These are phyloP conservation scores for Eurystomus glaucurus DNA, from an alignment of 2,797 vertebrate species.

Conservation along the genomic window DNA sequence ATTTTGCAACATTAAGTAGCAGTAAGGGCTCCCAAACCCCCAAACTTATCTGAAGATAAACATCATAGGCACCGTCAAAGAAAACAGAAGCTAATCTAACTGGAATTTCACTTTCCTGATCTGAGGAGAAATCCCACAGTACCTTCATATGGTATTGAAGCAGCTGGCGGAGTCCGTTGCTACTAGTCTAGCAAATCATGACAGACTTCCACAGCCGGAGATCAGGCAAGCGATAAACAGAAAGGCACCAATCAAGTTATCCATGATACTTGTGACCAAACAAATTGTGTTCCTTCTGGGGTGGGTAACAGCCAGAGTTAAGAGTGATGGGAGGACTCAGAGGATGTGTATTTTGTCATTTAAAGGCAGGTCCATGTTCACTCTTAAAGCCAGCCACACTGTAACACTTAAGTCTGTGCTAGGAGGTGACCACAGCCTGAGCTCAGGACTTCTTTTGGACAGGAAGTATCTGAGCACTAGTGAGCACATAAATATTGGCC, in stretches of 20 bases:
- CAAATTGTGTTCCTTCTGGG: slow-evolving; percentile 12
- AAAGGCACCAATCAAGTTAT: slow-evolving; percentile 53
- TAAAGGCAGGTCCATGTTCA: neutral
- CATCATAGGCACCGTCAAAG: slow-evolving; percentile 64
- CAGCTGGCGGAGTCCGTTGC: neutral
- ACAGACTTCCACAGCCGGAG: slow-evolving; percentile 3
- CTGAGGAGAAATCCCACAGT: slow-evolving; percentile 32
- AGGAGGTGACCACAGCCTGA: neutral
- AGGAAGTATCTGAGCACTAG: neutral
- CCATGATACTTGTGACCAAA: neutral
- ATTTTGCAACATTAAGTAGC: slow-evolving; percentile 45
- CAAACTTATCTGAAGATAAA: slow-evolving; percentile 54
- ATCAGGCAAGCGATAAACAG: slow-evolving; percentile 49
- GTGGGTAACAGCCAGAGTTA: neutral
- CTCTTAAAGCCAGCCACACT: neutral
- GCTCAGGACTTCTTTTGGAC: neutral
- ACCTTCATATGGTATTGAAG: slow-evolving; percentile 19
- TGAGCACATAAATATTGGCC: neutral
- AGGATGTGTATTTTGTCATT: neutral
- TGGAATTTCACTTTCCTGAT: slow-evolving; percentile 45
- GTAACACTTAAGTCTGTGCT: neutral
- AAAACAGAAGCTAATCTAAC: slow-evolving; percentile 56
- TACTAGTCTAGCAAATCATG: neutral
- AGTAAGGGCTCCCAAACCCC: slow-evolving; percentile 36
- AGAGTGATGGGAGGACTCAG: neutral